These are phyloP conservation scores for Adineta ricciae DNA, from an alignment of 2,888 invertebrate species.

Conservation along the genomic window DNA sequence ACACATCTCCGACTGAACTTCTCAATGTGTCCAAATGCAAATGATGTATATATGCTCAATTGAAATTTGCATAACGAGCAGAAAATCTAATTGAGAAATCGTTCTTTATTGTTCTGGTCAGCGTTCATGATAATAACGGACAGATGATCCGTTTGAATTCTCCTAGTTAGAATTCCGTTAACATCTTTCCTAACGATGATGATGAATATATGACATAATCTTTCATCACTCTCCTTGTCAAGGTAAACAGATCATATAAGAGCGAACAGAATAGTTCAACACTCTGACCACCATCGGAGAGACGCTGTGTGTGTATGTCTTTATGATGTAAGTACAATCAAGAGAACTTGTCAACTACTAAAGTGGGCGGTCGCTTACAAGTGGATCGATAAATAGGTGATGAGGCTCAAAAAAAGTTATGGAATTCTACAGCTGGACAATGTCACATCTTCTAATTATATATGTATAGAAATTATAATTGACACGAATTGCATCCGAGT, in stretches of 20 bases:
- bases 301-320: background rate
- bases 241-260: background rate
- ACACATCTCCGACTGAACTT: background rate
- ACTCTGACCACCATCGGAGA: background rate
- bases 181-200: background rate
- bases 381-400: background rate
- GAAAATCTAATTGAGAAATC: background rate
- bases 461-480: background rate
- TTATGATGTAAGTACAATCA: background rate
- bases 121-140: background rate
- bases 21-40: background rate
- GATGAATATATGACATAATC: background rate
- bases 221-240: background rate
- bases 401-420: background rate
- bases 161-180: background rate
- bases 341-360: background rate
- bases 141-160: background rate
- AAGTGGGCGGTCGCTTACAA: background rate
- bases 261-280: background rate
- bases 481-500: background rate
- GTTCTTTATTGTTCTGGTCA: background rate
- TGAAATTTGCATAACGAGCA: background rate
- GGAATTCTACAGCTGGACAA: background rate
- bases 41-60: background rate
- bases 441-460: background rate